Evolutionary conservation across 2,113 vertebrate genomes (phyloP).

Genomic region (Himantopus leucocephalus): DNA sequence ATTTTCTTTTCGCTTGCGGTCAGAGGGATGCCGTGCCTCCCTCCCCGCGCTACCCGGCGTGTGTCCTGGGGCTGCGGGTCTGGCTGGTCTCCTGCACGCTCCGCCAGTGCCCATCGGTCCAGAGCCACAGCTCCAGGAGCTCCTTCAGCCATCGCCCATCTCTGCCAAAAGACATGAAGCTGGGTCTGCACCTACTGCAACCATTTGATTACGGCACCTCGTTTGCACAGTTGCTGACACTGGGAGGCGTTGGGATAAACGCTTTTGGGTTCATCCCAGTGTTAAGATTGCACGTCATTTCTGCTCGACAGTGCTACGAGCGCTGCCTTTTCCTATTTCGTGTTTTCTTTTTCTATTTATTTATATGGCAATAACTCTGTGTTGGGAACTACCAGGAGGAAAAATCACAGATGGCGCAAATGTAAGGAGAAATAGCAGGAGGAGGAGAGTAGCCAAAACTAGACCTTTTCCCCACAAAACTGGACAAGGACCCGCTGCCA

Average conservation of each 20-base stretch:
- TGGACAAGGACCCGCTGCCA: background rate
- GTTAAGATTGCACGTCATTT: background rate
- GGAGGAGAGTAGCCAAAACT: background rate
- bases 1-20: background rate
- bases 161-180: background rate
- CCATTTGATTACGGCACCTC: background rate
- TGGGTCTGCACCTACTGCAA: background rate
- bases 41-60: fast-evolving
- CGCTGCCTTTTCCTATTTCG: background rate
- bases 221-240: background rate
- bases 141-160: background rate
- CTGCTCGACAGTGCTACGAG: background rate
- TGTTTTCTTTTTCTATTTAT: background rate
- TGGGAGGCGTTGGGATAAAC: fast-evolving
- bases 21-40: fast-evolving
- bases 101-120: background rate
- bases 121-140: background rate
- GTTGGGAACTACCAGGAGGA: background rate
- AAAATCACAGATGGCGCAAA: background rate
- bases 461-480: background rate
- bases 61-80: background rate
- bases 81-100: background rate
- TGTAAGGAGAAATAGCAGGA: background rate
- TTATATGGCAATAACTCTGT: background rate
- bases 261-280: background rate